Evolutionary conservation across 2,113 vertebrate genomes (phyloP).

Genomic region (Lynx canadensis): DNA sequence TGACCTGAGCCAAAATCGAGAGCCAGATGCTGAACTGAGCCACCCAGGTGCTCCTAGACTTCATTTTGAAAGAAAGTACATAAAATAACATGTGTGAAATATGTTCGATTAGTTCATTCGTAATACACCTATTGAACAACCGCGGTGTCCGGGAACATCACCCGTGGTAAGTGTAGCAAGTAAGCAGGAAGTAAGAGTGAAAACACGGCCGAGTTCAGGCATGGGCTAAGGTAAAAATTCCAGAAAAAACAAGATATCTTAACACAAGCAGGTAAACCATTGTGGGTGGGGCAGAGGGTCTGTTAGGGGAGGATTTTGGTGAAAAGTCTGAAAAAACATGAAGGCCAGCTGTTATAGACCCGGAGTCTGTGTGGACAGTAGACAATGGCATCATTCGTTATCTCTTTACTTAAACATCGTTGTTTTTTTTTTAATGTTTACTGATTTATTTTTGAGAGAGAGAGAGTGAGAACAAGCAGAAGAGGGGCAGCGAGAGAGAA

Average conservation of each 20-base stretch:
- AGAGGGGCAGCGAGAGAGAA: no score
- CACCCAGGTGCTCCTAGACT: not conserved
- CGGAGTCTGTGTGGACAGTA: not conserved
- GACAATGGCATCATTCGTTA: not conserved
- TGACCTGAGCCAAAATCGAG: not conserved
- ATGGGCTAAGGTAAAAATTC: not conserved
- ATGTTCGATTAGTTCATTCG: not conserved
- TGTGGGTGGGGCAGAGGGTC: not conserved
- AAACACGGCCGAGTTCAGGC: not conserved
- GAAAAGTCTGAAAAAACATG: not conserved
- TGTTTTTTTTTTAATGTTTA: not conserved
- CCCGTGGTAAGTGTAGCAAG: not conserved
- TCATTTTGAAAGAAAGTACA: not conserved
- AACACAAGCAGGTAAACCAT: not conserved
- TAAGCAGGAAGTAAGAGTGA: not conserved
- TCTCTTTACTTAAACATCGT: not conserved
- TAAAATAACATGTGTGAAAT: not conserved
- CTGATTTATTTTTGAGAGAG: no score
- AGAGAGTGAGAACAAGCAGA: no score
- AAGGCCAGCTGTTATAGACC: not conserved
- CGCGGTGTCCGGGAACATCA: not conserved
- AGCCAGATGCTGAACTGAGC: not conserved
- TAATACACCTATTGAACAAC: not conserved
- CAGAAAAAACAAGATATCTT: not conserved
- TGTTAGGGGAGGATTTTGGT: not conserved